Conservation (phyloP, 2,888 invertebrate genomes). For the Clusia tigrina region DNA sequence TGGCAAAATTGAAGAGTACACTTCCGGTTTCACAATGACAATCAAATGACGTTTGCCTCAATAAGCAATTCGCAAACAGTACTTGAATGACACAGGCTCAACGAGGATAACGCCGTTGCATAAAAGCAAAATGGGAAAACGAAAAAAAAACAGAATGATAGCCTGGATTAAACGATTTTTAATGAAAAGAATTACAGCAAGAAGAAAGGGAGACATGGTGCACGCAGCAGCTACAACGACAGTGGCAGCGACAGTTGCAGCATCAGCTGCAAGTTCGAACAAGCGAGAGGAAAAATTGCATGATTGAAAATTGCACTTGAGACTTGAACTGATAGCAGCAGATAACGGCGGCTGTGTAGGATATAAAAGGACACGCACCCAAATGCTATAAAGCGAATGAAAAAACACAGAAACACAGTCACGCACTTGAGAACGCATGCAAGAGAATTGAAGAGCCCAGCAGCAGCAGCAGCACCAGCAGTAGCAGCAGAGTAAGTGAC, state of each 20-base stretch:
- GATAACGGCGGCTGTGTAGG: neutral
- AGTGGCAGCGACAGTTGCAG: conserved; percentile 29
- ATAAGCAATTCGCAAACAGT: conserved; percentile 54
- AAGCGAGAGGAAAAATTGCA: conserved; percentile 42
- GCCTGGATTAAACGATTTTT: conserved; percentile 58
- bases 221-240: neutral
- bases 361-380: conserved; percentile 9
- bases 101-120: conserved; percentile 12
- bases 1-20: conserved; percentile 6
- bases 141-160: conserved; percentile 44
- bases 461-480: neutral
- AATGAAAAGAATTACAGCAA: conserved; percentile 51
- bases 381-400: neutral
- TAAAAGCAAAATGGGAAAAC: conserved; percentile 16
- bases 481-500: neutral
- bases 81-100: conserved; percentile 3
- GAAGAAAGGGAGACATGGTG: conserved; percentile 7
- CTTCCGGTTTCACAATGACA: conserved; percentile 43
- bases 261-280: conserved; percentile 44
- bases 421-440: conserved; percentile 1
- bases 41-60: conserved; percentile 61
- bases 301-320: conserved; percentile 54
- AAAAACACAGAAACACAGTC: neutral
- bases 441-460: too few relatives aligned
- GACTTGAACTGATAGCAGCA: conserved; percentile 26